These are phyloP conservation scores for Dolichopus griseipennis DNA, from an alignment of 2,888 invertebrate species.

Conservation along the genomic window DNA sequence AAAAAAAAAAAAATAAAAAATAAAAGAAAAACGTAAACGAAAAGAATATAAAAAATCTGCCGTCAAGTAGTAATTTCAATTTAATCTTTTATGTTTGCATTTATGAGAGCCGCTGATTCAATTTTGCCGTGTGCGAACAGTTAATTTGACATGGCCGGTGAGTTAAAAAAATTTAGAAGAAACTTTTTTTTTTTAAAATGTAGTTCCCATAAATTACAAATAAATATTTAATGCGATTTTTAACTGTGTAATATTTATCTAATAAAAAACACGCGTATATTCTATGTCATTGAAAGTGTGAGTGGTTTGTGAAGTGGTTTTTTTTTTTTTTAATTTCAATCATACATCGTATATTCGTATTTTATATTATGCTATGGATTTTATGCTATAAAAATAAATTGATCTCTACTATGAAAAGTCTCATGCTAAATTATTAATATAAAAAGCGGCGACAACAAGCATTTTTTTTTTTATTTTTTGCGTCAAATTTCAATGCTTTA, in stretches of 20 bases:
- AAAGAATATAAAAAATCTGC: background rate
- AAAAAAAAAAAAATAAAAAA: background rate
- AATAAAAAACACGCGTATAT: background rate
- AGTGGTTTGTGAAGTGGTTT: background rate
- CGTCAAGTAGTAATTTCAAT: constrained; percentile 7
- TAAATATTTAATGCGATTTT: background rate
- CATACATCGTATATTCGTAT: too few species aligned
- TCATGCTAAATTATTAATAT: background rate
- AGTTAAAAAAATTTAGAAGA: constrained; percentile 40
- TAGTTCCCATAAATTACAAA: background rate
- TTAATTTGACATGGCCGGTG: constrained; percentile 71
- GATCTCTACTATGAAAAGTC: too few species aligned
- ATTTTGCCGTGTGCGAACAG: constrained; percentile 33
- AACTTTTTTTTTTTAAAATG: background rate
- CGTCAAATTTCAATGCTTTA: background rate
- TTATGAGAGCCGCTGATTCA: constrained; percentile 17
- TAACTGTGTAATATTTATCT: background rate
- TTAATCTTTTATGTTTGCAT: constrained; percentile 18
- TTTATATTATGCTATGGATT: background rate
- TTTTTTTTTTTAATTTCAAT: background rate
- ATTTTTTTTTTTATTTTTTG: background rate
- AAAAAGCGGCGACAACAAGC: background rate
- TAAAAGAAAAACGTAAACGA: background rate
- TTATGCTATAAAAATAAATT: too few species aligned
- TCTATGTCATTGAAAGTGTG: background rate